These are phyloP conservation scores for Anoncus sp. DNA, from an alignment of 2,888 invertebrate species.

Conservation along the genomic window DNA sequence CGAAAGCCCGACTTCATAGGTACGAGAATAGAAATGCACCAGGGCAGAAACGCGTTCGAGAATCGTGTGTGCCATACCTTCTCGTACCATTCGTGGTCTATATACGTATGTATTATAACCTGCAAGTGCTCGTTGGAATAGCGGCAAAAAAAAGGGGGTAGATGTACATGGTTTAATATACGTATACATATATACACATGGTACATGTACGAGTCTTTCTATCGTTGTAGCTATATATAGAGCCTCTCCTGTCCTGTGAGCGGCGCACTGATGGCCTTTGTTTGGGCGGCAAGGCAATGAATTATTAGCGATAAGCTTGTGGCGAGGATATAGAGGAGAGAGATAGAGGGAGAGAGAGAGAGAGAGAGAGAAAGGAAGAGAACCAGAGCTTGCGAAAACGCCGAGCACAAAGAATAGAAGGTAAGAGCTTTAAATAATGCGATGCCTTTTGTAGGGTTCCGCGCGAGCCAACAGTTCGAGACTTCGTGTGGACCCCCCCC, in stretches of 20 bases:
- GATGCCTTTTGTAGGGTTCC: conserved; percentile 74
- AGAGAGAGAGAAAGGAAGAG: conserved; percentile 1
- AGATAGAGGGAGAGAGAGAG: conserved; percentile 25
- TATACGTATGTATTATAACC: conserved; percentile 38
- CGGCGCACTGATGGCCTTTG: conserved; percentile 73
- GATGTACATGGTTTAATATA: conserved; percentile 5
- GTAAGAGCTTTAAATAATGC: conserved; percentile 79
- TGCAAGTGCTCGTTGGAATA: conserved; percentile 31
- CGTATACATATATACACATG: not conserved
- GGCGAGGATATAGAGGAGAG: conserved; percentile 62
- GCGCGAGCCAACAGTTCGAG: conserved; percentile 61
- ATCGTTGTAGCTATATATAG: conserved; percentile 31
- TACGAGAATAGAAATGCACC: conserved; percentile 58
- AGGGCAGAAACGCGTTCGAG: conserved; percentile 35
- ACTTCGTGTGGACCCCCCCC: conserved; percentile 54
- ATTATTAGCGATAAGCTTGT: conserved; percentile 77
- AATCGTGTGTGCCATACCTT: conserved; percentile 40
- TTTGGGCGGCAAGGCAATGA: conserved; percentile 71
- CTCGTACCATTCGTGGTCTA: conserved; percentile 45
- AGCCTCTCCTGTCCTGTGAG: conserved; percentile 58
- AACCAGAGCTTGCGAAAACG: conserved; percentile 71
- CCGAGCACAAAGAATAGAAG: conserved; percentile 74
- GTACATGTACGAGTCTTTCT: conserved; percentile 23
- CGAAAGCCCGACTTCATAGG: conserved; percentile 19
- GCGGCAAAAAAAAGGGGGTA: conserved; percentile 29